Base-by-base conservation (phyloP, 2,113 vertebrate species). In the Neopipo cinnamomea region DNA sequence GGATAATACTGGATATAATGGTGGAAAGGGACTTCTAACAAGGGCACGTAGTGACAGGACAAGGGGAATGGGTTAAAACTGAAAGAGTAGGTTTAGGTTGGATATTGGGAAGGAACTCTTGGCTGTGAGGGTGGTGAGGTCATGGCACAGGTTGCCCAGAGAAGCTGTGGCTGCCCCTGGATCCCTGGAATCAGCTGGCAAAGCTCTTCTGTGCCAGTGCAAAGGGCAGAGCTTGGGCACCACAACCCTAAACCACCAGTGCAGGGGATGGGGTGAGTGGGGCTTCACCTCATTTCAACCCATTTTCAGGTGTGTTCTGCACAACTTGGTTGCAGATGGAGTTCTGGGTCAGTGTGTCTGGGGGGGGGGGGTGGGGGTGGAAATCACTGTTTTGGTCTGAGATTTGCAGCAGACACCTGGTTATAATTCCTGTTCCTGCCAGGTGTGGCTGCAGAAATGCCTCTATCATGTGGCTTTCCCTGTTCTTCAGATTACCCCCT, bases 291-390 rank as follows among this genome's bases (percentile, higher is more conserved):
- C 6, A 35, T 63, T 41, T 68, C 73, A 81, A 1, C 11, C 16
- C 8, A 44, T 85, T 56, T 75, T 28, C 47, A 42, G 55, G 30
- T 9, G 1, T 24, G 16, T 17, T 79, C 22, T 49, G 28, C 33
- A 12, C 31, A 15, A 2, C 5, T 27, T 12, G 37, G 27, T 14
- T 21, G 37, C 24, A 27, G 53, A 6, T 11, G 16, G 0, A 4
- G 1, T 1, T 6, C 27, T 55, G 58, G 25, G 11, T 21, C 56
- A 30, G 8, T 1, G 21, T 8, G 5, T 6, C 31, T 63, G 42
- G 52, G 25, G 22, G 14, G 5, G 2, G 18, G 2, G 9, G 19
- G 27, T 1, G 2, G 2, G 9, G 19, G 27, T 1, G 2, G 3
- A 21, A 73, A 35, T 6, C n/a, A 8, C 53, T 77, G 44, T 55